phyloP scores from a whole-genome alignment of 2,113 vertebrate species.

The Beaufortia kweichowensis region DNA sequence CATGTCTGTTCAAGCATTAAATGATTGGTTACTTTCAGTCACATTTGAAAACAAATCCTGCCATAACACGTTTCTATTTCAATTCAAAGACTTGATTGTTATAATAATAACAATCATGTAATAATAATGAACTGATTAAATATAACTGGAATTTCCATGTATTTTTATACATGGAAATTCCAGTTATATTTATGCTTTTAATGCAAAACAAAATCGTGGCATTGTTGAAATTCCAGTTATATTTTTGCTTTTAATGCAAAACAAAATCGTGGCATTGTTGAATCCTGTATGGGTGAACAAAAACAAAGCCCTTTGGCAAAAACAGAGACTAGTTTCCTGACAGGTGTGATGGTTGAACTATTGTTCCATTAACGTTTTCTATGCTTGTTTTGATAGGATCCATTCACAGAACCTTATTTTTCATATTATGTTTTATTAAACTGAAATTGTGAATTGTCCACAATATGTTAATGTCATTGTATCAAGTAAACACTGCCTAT shows the following conservation, averaged over 20 bases:
- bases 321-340: not conserved
- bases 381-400: not conserved
- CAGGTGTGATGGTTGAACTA: not conserved
- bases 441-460: not conserved
- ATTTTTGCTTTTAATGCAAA: no score
- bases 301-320: not conserved
- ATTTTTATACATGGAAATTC: not conserved
- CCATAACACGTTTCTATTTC: not conserved
- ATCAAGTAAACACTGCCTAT: not conserved
- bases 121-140: not conserved
- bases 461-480: not conserved
- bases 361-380: not conserved
- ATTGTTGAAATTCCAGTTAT: not conserved
- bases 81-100: not conserved
- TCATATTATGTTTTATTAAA: not conserved
- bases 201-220: not conserved
- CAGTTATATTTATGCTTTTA: no score
- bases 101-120: no score
- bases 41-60: not conserved
- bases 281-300: not conserved
- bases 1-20: not conserved
- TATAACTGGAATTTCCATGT: not conserved
- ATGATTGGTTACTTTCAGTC: not conserved
- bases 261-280: not conserved
- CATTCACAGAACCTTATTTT: not conserved